A percentile compares a stretch with the other conserved stretches of the same genome.
Conservation (phyloP, 2,888 invertebrate genomes). For the Caenorhabditis sulstoni region DNA sequence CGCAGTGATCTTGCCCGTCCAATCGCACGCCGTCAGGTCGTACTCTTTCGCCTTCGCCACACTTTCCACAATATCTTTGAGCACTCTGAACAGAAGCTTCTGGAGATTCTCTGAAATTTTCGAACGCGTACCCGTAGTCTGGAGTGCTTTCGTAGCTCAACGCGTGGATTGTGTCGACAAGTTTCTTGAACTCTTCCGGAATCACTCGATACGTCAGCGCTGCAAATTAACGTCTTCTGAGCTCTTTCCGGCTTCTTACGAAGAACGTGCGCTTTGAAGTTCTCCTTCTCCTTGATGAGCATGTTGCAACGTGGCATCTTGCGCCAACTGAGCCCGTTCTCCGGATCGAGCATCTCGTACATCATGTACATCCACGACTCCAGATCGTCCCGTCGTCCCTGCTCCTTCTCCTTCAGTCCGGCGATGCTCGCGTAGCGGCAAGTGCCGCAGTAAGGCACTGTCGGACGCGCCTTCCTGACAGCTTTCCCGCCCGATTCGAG, state of each 20-base stretch:
- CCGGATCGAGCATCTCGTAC: constrained; percentile 41
- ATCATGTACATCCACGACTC: constrained; percentile 60
- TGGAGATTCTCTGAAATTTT: background rate
- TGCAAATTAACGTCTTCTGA: background rate
- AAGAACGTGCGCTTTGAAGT: constrained; percentile 24
- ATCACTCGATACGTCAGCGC: constrained; percentile 28
- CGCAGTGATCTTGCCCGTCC: constrained; percentile 23
- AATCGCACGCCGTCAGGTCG: constrained; percentile 36
- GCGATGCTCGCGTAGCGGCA: constrained; percentile 42
- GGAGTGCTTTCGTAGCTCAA: constrained; percentile 37
- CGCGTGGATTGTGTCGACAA: constrained; percentile 39
- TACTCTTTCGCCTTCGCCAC: constrained; percentile 9
- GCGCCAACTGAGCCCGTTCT: constrained; percentile 45
- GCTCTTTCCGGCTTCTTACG: constrained; percentile 17
- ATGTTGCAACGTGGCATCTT: constrained; percentile 5
- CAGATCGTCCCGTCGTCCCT: constrained; percentile 46
- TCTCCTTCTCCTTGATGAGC: constrained; percentile 49
- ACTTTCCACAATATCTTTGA: constrained; percentile 24
- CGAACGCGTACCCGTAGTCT: constrained; percentile 42
- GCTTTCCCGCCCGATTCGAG: constrained; percentile 22
- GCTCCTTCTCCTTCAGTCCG: constrained; percentile 23
- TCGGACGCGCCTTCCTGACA: constrained; percentile 19
- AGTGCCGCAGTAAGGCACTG: constrained; percentile 36
- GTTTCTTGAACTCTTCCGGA: constrained; percentile 48
- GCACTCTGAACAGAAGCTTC: constrained; percentile 10